Conservation (phyloP, 2,113 vertebrate genomes). For the Smithornis capensis region DNA sequence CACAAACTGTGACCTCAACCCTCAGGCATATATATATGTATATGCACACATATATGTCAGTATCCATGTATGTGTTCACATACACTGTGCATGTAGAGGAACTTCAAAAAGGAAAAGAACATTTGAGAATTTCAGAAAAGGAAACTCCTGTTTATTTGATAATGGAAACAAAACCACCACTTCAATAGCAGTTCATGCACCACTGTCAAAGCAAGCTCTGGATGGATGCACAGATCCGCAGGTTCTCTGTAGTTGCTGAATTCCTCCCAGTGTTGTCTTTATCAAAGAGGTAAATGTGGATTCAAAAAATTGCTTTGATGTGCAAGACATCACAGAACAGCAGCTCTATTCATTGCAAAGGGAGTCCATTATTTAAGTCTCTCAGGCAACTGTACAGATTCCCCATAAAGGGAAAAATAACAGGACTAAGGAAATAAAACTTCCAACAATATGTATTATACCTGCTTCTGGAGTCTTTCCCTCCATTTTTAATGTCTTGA, state of each 20-base stretch:
- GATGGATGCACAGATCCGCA: not conserved
- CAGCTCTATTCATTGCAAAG: conserved; percentile 14
- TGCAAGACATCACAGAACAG: conserved; percentile 30
- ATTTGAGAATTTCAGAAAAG: not conserved
- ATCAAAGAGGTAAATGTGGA: conserved; percentile 40
- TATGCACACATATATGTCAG: rapidly evolving
- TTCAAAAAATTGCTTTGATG: conserved; percentile 50
- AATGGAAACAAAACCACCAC: not conserved
- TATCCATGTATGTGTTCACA: not conserved
- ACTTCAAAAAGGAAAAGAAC: not conserved
- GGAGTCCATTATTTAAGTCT: conserved; percentile 37
- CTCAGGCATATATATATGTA: not conserved
- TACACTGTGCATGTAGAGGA: not conserved
- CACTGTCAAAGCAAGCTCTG: not conserved
- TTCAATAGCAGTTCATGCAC: not conserved
- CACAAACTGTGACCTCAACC: not conserved
- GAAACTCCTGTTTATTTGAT: not conserved
- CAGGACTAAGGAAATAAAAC: not conserved
- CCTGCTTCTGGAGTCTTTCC: not conserved
- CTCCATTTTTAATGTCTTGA: not conserved
- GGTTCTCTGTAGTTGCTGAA: conserved; percentile 6
- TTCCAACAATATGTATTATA: not conserved
- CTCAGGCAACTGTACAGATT: conserved; percentile 1
- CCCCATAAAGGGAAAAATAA: not conserved
- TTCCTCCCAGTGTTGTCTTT: conserved; percentile 30